Evolutionary conservation across 2,797 vertebrate species (phyloP).

Genomic region (Mormyrops boulengeri): DNA sequence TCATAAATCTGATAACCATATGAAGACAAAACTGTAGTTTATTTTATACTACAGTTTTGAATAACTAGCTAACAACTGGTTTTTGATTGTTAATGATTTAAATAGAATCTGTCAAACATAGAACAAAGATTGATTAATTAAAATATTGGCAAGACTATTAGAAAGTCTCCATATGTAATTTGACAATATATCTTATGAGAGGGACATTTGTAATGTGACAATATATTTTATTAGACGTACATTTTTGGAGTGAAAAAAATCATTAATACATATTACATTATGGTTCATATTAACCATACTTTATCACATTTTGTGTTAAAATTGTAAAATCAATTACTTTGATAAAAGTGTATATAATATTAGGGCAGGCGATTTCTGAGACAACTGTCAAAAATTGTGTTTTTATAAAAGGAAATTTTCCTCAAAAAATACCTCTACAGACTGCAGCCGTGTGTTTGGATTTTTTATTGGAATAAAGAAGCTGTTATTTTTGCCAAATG

Average conservation of each 20-base stretch:
- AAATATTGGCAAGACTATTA: not conserved
- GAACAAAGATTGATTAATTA: not conserved
- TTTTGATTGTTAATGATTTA: not conserved
- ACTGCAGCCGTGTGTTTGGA: not conserved
- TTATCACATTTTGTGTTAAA: not conserved
- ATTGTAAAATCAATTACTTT: not conserved
- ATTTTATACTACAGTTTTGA: not conserved
- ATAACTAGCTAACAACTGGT: not conserved
- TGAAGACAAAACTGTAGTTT: not conserved
- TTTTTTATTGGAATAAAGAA: not conserved
- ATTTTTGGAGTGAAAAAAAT: not conserved
- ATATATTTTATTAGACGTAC: not conserved
- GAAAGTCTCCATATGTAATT: not conserved
- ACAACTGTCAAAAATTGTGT: not conserved
- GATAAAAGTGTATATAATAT: not conserved
- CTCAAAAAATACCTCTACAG: not conserved
- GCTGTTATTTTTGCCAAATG: not conserved
- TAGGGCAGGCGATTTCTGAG: not conserved
- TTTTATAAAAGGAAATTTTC: not conserved
- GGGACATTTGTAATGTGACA: not conserved
- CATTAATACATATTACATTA: not conserved
- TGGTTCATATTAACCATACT: slow-evolving; percentile 1
- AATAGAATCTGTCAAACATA: not conserved
- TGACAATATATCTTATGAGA: not conserved
- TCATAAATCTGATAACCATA: not conserved